phyloP scores from a whole-genome alignment of 2,888 invertebrate species.

The Drosophila monieri region DNA sequence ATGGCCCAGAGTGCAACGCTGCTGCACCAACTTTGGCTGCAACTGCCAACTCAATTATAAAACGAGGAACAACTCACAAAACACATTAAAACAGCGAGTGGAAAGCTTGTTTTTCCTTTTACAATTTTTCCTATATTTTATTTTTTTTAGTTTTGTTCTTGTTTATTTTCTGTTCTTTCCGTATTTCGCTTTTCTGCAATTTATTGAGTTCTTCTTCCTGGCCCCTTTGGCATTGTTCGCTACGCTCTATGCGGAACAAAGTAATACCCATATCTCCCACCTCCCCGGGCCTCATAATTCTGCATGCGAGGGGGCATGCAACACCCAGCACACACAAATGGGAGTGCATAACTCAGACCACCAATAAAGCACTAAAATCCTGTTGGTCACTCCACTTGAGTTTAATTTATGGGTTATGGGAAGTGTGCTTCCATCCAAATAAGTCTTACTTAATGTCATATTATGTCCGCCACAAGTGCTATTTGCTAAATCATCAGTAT shows the following conservation, averaged over 20 bases:
- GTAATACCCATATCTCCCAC: constrained; percentile 35
- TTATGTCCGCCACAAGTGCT: too few species aligned
- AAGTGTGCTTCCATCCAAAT: background rate
- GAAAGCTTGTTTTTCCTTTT: constrained; percentile 50
- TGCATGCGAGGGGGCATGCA: constrained; percentile 19
- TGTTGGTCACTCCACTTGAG: constrained; percentile 46
- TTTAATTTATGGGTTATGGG: constrained; percentile 33
- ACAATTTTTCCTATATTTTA: constrained; percentile 1
- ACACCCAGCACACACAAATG: constrained; percentile 1
- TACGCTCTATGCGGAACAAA: constrained; percentile 24
- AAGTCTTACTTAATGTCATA: background rate
- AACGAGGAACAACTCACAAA: constrained; percentile 72
- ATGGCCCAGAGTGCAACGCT: constrained; percentile 28
- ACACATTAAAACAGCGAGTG: constrained; percentile 75
- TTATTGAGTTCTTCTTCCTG: constrained; percentile 55
- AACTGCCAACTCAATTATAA: constrained; percentile 74
- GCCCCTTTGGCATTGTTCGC: constrained; percentile 46
- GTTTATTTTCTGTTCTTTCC: constrained; percentile 57
- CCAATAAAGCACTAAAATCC: constrained; percentile 46
- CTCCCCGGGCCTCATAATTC: constrained; percentile 26
- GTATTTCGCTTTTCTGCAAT: constrained; percentile 66
- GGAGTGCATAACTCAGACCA: constrained; percentile 39
- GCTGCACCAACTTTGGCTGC: constrained; percentile 30
- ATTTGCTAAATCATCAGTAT: too few species aligned
- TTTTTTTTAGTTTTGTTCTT: constrained; percentile 24